Evolutionary conservation across 2,888 invertebrate genomes (phyloP).

Genomic region (Galerucella nymphaeae): DNA sequence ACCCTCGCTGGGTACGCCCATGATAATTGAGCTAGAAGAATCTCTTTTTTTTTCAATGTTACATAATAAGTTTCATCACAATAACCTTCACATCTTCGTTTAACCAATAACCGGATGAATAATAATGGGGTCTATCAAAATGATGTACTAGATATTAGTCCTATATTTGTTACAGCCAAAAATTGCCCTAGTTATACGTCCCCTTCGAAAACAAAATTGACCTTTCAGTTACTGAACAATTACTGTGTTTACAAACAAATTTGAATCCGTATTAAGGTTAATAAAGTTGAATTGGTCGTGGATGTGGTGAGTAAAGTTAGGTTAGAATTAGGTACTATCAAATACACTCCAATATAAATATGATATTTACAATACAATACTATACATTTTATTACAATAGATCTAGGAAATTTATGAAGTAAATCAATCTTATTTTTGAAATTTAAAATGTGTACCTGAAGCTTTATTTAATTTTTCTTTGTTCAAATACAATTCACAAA

Average conservation of each 20-base stretch:
- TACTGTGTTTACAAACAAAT: background rate
- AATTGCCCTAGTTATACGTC: background rate
- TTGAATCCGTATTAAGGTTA: background rate
- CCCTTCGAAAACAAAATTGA: background rate
- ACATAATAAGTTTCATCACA: background rate
- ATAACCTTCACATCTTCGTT: background rate
- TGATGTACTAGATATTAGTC: background rate
- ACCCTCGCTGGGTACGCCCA: too few species aligned
- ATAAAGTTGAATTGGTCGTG: background rate
- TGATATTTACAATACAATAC: too few species aligned
- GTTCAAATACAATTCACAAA: background rate
- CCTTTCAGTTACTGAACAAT: background rate
- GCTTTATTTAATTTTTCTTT: background rate
- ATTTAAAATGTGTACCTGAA: too few species aligned
- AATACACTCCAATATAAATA: too few species aligned
- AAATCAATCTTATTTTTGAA: too few species aligned
- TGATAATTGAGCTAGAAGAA: too few species aligned
- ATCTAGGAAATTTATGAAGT: too few species aligned
- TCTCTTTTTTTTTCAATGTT: background rate
- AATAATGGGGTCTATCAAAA: background rate
- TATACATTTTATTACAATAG: too few species aligned
- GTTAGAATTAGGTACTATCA: too few species aligned
- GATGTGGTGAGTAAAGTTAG: background rate
- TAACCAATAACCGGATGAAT: conserved; percentile 1
- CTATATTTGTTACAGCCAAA: background rate